Evolutionary conservation across 2,113 vertebrate genomes (phyloP).

Genomic region (Rhea pennata): DNA sequence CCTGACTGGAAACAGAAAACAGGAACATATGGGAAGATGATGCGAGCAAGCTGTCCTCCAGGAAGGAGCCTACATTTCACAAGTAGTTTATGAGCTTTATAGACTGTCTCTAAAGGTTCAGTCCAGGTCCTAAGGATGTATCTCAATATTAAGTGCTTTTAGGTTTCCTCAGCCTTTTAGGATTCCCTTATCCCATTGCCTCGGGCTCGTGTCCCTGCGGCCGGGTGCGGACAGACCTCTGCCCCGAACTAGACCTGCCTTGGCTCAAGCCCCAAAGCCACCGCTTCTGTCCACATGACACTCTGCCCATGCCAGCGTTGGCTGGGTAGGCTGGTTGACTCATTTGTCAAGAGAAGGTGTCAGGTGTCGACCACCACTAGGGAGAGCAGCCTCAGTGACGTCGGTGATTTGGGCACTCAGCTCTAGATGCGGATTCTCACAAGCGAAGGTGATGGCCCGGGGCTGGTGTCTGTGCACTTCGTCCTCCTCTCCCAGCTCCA

Average conservation of each 20-base stretch:
- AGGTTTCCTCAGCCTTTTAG: background rate
- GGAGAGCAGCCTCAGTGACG: too few species aligned
- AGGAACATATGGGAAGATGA: slow-evolving; percentile 6
- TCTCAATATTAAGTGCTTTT: background rate
- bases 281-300: too few species aligned
- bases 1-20: slow-evolving; percentile 57
- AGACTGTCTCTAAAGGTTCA: background rate
- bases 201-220: background rate
- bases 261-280: too few species aligned
- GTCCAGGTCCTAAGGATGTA: background rate
- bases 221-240: too few species aligned
- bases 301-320: too few species aligned
- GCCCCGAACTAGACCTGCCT: too few species aligned
- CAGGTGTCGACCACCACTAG: too few species aligned
- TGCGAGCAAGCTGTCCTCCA: slow-evolving; percentile 12
- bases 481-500: background rate
- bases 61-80: background rate
- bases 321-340: too few species aligned
- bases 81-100: background rate
- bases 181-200: too few species aligned
- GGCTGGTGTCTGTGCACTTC: background rate
- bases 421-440: too few species aligned
- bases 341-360: too few species aligned
- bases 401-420: too few species aligned
- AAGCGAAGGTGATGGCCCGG: background rate